These are phyloP conservation scores for Chelidonichthys spinosus DNA, from an alignment of 2,797 vertebrate genomes.

Conservation along the genomic window DNA sequence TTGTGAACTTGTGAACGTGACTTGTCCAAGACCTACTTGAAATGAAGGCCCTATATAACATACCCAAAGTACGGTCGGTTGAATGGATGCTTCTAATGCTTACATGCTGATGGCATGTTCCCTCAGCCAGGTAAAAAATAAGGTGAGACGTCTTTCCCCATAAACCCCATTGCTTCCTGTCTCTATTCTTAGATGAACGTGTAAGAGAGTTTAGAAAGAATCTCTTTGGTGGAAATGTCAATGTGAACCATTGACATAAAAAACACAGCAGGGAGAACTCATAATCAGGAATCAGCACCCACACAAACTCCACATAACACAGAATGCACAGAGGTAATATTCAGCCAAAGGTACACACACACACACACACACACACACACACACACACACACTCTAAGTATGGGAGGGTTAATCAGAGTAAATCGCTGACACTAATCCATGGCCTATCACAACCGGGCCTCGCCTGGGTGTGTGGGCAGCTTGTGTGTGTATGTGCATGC, in stretches of 20 bases:
- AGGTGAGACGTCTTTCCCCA: slow-evolving; percentile 1
- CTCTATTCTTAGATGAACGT: not conserved
- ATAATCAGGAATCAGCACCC: not conserved
- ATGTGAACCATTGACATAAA: not conserved
- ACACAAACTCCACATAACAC: slow-evolving; percentile 6
- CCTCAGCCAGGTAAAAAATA: not conserved
- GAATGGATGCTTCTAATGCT: not conserved
- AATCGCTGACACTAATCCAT: slow-evolving; percentile 68
- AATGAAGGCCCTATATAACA: not conserved
- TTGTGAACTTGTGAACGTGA: no score
- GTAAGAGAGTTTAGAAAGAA: not conserved
- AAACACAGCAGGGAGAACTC: not conserved
- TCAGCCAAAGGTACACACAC: not conserved
- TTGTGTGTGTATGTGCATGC: slow-evolving; percentile 6
- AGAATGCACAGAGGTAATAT: slow-evolving; percentile 3
- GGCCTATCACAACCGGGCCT: slow-evolving; percentile 27
- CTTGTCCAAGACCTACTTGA: not conserved
- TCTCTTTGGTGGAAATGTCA: no score
- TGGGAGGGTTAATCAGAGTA: slow-evolving; percentile 59
- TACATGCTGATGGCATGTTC: not conserved
- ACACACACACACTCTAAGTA: slow-evolving; percentile 24
- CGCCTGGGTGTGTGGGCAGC: slow-evolving; percentile 39
- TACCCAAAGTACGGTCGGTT: not conserved
- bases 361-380: slow-evolving; percentile 10
- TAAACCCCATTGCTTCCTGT: not conserved